Percentiles rank a stretch among this genome's conserved stretches.
phyloP scores from a whole-genome alignment of 2,888 invertebrate genomes.

The Tiliacea aurago region DNA sequence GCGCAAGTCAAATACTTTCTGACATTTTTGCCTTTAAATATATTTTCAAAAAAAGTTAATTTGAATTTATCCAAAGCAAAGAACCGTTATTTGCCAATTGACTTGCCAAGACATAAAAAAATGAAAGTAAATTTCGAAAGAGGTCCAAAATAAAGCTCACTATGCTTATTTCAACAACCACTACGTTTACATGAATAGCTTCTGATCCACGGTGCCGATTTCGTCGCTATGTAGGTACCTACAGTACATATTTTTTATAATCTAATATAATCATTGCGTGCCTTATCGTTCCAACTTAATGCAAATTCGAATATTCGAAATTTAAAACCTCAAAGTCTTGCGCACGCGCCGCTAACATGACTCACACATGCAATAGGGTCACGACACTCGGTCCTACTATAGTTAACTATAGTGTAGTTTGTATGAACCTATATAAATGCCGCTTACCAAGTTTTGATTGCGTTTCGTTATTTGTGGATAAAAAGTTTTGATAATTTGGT shows the following conservation, averaged over 20 bases:
- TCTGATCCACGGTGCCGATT: conserved; percentile 43
- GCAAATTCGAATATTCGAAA: conserved; percentile 84
- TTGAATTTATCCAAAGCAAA: not conserved
- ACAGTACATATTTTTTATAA: conserved; percentile 56
- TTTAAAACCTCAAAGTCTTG: conserved; percentile 84
- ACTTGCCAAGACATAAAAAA: not conserved
- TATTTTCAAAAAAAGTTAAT: too few relatives aligned
- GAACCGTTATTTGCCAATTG: not conserved
- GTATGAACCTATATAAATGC: conserved; percentile 74
- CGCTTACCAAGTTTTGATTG: conserved; percentile 86
- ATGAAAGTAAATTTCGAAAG: not conserved
- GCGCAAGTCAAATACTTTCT: not conserved
- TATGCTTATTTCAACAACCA: conserved; percentile 15
- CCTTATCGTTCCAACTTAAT: conserved; percentile 78
- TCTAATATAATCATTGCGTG: conserved; percentile 73
- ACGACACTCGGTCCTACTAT: conserved; percentile 81
- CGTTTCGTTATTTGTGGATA: conserved; percentile 72
- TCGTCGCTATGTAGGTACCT: conserved; percentile 25
- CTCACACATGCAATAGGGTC: conserved; percentile 89
- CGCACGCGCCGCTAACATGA: conserved; percentile 88
- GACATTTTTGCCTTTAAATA: not conserved
- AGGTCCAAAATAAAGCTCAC: conserved; percentile 12
- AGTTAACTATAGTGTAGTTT: conserved; percentile 69
- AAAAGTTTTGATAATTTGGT: conserved; percentile 70
- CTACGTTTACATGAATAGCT: not conserved